phyloP scores from a whole-genome alignment of 2,113 vertebrate genomes.

The Cepphus grylle region DNA sequence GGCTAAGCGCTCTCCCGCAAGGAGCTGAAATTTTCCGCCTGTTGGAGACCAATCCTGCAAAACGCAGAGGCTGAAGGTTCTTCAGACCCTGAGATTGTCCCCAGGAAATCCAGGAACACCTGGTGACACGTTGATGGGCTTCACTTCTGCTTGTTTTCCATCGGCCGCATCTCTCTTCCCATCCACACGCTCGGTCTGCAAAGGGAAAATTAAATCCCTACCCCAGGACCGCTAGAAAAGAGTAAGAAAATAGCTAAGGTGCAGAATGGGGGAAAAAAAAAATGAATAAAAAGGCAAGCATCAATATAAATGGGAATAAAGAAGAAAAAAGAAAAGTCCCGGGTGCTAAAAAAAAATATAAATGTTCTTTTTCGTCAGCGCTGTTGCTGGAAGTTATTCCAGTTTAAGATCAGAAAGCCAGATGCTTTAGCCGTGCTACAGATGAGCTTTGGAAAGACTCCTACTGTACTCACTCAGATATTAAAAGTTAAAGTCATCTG shows the following conservation, averaged over 20 bases:
- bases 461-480: not conserved
- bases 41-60: not conserved
- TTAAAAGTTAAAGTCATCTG: not conserved
- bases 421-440: not conserved
- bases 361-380: not conserved
- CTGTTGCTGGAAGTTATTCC: conserved; percentile 35
- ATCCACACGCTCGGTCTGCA: not conserved
- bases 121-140: not conserved
- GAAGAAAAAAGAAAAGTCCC: not conserved
- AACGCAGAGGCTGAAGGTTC: not conserved
- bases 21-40: not conserved
- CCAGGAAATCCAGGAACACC: not conserved
- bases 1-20: not conserved
- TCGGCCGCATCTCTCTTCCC: not conserved
- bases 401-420: conserved; percentile 30
- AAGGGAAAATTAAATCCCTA: not conserved
- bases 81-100: not conserved
- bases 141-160: not conserved
- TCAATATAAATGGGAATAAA: not conserved
- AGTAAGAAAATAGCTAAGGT: not conserved
- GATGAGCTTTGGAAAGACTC: conserved; percentile 21
- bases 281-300: not conserved
- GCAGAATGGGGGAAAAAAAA: not conserved
- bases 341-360: not conserved
- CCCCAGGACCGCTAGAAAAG: not conserved